These are phyloP conservation scores for Rafetus swinhoei DNA, from an alignment of 2,113 vertebrate genomes.

Conservation along the genomic window DNA sequence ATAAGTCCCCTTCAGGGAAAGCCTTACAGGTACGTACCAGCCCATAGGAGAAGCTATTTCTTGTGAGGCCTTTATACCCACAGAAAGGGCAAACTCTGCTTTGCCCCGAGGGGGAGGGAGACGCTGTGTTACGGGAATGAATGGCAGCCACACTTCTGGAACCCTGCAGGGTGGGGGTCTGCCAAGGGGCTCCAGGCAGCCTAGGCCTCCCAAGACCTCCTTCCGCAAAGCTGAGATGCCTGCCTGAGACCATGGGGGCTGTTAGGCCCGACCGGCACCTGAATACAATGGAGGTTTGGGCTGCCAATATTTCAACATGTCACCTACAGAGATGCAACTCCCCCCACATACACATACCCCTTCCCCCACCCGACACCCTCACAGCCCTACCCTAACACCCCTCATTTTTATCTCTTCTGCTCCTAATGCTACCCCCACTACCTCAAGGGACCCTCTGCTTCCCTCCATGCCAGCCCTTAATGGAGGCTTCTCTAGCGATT, in stretches of 20 bases:
- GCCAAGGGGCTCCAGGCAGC: neutral
- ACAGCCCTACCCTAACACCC: too few species aligned
- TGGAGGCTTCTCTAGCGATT: neutral
- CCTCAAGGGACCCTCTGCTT: neutral
- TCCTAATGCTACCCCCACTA: neutral
- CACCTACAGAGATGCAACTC: neutral
- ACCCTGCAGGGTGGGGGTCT: too few species aligned
- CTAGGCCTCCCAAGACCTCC: neutral
- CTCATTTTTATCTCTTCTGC: neutral
- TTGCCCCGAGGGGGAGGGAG: too few species aligned
- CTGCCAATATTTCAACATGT: neutral
- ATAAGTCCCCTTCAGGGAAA: too few species aligned
- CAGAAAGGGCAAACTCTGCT: too few species aligned
- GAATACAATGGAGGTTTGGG: neutral
- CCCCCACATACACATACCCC: too few species aligned
- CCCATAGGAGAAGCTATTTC: too few species aligned
- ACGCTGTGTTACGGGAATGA: neutral
- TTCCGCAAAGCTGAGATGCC: neutral
- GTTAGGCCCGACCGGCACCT: neutral
- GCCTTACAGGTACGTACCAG: too few species aligned
- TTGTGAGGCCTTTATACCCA: too few species aligned
- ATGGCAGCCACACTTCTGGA: neutral
- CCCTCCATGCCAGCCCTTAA: neutral
- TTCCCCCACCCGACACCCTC: too few species aligned
- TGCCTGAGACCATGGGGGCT: neutral